Conservation (phyloP, 1,140 invertebrate species). For the Hyphantria cunea region DNA sequence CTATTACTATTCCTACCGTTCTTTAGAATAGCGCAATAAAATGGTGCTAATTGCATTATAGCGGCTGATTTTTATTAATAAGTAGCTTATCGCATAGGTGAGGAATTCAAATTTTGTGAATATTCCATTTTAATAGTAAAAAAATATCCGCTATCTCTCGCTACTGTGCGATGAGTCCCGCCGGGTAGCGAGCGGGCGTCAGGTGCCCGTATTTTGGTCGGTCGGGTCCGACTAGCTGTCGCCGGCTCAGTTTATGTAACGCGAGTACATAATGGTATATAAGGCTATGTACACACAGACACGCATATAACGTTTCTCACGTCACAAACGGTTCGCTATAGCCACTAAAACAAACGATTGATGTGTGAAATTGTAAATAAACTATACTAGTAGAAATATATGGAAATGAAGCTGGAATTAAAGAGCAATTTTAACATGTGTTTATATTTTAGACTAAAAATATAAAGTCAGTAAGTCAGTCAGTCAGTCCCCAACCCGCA, state of each 20-base stretch:
- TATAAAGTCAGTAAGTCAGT: too few relatives aligned
- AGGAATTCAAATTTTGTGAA: not conserved
- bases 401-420: too few relatives aligned
- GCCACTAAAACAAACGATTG: constrained; percentile 14
- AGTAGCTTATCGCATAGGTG: too few relatives aligned
- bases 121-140: too few relatives aligned
- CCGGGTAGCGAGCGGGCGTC: constrained; percentile 59
- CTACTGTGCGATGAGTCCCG: constrained; percentile 15
- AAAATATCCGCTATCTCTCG: constrained; percentile 5
- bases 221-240: constrained; percentile 58
- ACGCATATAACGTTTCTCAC: constrained; percentile 13
- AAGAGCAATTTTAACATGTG: too few relatives aligned
- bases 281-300: constrained; percentile 21
- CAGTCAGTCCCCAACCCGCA: too few relatives aligned
- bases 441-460: too few relatives aligned
- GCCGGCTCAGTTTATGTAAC: constrained; percentile 70
- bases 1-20: too few relatives aligned
- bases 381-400: too few relatives aligned
- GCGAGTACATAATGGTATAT: constrained; percentile 51
- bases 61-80: too few relatives aligned
- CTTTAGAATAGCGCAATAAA: too few relatives aligned
- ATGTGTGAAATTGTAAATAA: constrained; percentile 7
- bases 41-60: too few relatives aligned
- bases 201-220: constrained; percentile 77
- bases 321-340: constrained; percentile 21